Percentiles rank a stretch among this genome's conserved stretches.
phyloP scores from a whole-genome alignment of 1,140 invertebrate species.

The Lordiphosa stackelbergi region DNA sequence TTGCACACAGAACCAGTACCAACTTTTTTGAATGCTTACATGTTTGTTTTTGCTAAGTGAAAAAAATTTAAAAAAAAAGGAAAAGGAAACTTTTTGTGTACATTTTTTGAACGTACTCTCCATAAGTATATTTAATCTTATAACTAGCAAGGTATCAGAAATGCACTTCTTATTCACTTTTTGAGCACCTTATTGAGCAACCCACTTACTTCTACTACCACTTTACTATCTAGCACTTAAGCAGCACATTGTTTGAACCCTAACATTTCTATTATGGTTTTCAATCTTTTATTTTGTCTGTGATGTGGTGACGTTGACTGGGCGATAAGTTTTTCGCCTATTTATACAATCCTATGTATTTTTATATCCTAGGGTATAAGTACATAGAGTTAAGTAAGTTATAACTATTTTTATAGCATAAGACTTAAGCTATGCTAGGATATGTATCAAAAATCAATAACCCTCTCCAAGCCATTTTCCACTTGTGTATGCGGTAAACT shows the following conservation, averaged over 20 bases:
- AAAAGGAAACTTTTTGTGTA: conserved; percentile 49
- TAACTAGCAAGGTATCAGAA: conserved; percentile 60
- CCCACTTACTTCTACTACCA: conserved; percentile 33
- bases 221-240: conserved; percentile 51
- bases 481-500: conserved; percentile 38
- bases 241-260: conserved; percentile 47
- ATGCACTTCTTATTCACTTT: conserved; percentile 52
- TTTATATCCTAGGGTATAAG: conserved; percentile 47
- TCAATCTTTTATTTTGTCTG: conserved; percentile 46
- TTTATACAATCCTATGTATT: conserved; percentile 8
- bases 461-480: conserved; percentile 5
- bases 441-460: conserved; percentile 7
- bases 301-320: conserved; percentile 68
- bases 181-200: conserved; percentile 64
- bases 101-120: conserved; percentile 46
- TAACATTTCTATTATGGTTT: conserved; percentile 18
- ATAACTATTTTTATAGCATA: too few relatives aligned
- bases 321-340: conserved; percentile 55
- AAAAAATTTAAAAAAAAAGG: conserved; percentile 28
- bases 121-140: conserved; percentile 42
- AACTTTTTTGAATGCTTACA: conserved; percentile 73
- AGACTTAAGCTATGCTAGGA: conserved; percentile 15
- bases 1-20: conserved; percentile 53
- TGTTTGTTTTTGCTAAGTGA: conserved; percentile 64
- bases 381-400: conserved; percentile 19